These are phyloP conservation scores for Chiridota heheva DNA, from an alignment of 35 echinoderm and acorn worm genomes.

Conservation along the genomic window DNA sequence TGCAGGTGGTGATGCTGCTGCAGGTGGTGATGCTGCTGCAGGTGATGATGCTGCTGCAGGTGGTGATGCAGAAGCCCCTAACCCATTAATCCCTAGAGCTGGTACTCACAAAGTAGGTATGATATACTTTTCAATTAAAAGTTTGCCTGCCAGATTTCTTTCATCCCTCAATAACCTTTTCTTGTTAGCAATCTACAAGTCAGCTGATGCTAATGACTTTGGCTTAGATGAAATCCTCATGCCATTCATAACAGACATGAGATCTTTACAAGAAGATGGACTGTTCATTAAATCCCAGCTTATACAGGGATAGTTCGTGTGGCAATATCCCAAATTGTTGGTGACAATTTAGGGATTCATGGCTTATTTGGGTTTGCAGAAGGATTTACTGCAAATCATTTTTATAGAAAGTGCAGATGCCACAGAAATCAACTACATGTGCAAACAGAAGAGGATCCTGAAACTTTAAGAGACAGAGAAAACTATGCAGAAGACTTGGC, in stretches of 20 bases:
- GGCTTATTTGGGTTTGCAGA: slow-evolving; percentile 55
- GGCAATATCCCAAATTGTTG: slow-evolving; percentile 54
- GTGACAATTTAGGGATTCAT: slow-evolving; percentile 68
- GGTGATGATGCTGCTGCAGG: neutral
- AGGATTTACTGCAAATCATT: slow-evolving; percentile 48
- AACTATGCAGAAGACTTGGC: slow-evolving; percentile 55
- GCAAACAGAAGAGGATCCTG: neutral
- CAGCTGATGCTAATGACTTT: slow-evolving; percentile 53
- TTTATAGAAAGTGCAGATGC: slow-evolving; percentile 51
- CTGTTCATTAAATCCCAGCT: slow-evolving; percentile 15
- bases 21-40: neutral
- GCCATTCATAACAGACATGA: slow-evolving; percentile 46
- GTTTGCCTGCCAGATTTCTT: slow-evolving; percentile 33
- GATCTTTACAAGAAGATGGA: slow-evolving; percentile 30
- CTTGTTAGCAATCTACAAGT: slow-evolving; percentile 50
- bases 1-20: neutral
- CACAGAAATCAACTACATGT: slow-evolving; percentile 6
- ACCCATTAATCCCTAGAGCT: slow-evolving; percentile 54
- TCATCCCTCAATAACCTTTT: slow-evolving; percentile 54
- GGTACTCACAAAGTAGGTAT: slow-evolving; percentile 62
- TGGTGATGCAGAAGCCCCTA: slow-evolving; percentile 59
- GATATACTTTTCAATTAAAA: slow-evolving; percentile 53
- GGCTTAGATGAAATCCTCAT: slow-evolving; percentile 41
- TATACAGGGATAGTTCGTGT: slow-evolving; percentile 44
- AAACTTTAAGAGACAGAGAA: neutral